phyloP scores from a whole-genome alignment of 2,797 vertebrate species.

The Eospalax fontanierii region DNA sequence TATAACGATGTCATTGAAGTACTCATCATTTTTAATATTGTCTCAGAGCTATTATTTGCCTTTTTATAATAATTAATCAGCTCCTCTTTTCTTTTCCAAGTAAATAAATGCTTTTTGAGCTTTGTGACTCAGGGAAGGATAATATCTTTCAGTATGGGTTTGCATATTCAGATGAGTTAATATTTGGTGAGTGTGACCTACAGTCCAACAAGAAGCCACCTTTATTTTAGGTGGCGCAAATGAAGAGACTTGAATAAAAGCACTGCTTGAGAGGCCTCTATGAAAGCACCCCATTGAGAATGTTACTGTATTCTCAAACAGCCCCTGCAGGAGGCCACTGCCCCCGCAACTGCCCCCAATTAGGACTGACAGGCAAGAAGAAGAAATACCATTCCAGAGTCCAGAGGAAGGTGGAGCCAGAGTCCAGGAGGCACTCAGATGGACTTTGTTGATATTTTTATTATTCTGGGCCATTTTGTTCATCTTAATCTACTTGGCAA shows the following conservation, averaged over 20 bases:
- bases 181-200: neutral
- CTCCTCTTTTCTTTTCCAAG: conserved; percentile 18
- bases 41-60: conserved; percentile 9
- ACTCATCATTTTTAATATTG: neutral
- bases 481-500: neutral
- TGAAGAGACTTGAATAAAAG: neutral
- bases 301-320: neutral
- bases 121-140: neutral
- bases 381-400: neutral
- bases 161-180: neutral
- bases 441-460: neutral
- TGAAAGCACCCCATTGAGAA: neutral
- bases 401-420: neutral
- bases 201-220: neutral
- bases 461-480: neutral
- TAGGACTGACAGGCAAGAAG: neutral
- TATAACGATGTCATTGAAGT: neutral
- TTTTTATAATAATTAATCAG: neutral
- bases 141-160: neutral
- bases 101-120: neutral
- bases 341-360: too few relatives aligned
- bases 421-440: neutral
- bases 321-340: neutral
- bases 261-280: neutral
- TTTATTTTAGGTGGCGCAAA: neutral